These are phyloP conservation scores for Epizoanthus fatuus DNA, from an alignment of 92 coral and sea anemone species.

Conservation along the genomic window DNA sequence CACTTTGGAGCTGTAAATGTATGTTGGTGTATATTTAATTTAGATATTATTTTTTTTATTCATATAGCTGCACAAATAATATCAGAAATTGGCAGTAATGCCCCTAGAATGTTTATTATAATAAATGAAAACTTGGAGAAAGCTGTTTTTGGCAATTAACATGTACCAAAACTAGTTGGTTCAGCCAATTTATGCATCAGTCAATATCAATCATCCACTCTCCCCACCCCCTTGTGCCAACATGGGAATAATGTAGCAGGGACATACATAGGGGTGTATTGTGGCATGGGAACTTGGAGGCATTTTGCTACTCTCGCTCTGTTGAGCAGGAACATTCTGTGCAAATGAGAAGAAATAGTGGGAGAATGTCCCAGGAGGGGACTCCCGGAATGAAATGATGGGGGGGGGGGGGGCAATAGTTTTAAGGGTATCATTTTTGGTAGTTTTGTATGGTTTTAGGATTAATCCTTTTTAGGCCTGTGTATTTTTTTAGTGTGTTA, in stretches of 20 bases:
- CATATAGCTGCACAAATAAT: conserved; percentile 14
- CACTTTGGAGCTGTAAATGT: no score
- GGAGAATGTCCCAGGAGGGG: no score
- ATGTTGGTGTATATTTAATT: background rate
- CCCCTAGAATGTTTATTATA: background rate
- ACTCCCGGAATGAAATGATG: no score
- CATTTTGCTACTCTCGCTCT: conserved; percentile 18
- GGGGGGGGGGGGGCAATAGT: background rate
- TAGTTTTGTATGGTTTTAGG: no score
- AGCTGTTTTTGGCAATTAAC: conserved; percentile 12
- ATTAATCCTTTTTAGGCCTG: no score
- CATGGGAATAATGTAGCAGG: conserved; percentile 33
- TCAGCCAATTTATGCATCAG: conserved; percentile 18
- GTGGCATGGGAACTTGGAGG: conserved; percentile 5
- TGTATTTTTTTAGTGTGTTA: no score
- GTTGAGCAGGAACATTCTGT: conserved; percentile 18
- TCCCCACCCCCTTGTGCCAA: conserved; percentile 21
- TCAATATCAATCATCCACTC: conserved; percentile 15
- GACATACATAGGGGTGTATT: conserved; percentile 1
- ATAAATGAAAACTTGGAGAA: conserved; percentile 25
- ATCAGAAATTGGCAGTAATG: conserved; percentile 26
- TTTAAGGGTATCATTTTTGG: no score
- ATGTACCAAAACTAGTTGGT: conserved; percentile 18
- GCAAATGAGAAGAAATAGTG: conserved; percentile 14
- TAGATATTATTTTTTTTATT: background rate